These are phyloP conservation scores for Tholera decimalis DNA, from an alignment of 2,888 invertebrate species.

Conservation along the genomic window DNA sequence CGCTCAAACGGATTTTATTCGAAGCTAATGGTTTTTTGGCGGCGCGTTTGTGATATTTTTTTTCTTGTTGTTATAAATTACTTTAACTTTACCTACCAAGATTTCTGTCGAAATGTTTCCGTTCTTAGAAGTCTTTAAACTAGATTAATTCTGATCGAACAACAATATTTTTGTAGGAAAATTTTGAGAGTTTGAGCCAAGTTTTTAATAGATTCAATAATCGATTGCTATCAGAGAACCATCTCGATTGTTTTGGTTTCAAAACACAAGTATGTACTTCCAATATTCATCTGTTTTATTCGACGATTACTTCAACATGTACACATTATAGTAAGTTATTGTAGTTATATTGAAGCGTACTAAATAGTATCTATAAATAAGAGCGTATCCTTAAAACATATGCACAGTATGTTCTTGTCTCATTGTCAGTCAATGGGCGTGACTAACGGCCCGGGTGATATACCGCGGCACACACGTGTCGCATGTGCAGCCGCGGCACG, in stretches of 20 bases:
- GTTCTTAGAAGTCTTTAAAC: neutral
- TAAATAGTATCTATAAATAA: conserved; percentile 10
- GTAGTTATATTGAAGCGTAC: neutral
- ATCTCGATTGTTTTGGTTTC: neutral
- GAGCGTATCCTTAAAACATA: neutral
- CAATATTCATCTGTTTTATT: neutral
- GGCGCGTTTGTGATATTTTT: conserved; percentile 1
- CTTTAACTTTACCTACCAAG: conserved; percentile 3
- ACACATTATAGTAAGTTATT: neutral
- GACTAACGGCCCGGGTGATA: conserved; percentile 12
- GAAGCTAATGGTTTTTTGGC: conserved; percentile 40
- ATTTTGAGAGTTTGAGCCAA: neutral
- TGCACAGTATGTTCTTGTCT: conserved; percentile 1
- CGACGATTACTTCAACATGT: neutral
- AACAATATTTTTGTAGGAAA: neutral
- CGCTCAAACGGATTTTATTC: conserved; percentile 29
- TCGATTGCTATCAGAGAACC: neutral
- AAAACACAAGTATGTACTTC: neutral
- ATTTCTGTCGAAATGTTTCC: conserved; percentile 8
- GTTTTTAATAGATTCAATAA: neutral
- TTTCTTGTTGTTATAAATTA: conserved; percentile 7
- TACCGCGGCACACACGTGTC: conserved; percentile 18
- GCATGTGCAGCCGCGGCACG: conserved; percentile 20
- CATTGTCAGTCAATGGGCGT: conserved; percentile 16
- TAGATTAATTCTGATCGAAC: conserved; percentile 7